phyloP scores from a whole-genome alignment of 2,113 vertebrate species.

The Ahaetulla prasina region DNA sequence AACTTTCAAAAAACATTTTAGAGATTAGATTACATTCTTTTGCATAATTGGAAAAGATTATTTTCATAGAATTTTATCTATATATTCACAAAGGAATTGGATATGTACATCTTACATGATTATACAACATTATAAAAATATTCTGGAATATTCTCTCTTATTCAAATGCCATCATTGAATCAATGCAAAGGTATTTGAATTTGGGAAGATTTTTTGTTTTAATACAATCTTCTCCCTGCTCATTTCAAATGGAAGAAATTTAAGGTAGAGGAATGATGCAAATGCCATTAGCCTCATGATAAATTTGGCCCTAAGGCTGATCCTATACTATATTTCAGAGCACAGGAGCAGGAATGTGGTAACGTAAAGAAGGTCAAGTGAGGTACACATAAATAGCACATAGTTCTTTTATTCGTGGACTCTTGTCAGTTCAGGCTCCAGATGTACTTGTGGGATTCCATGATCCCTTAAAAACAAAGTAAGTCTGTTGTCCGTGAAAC shows the following conservation, averaged over 20 bases:
- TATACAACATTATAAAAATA: not conserved
- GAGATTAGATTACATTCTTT: not conserved
- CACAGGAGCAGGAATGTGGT: not conserved
- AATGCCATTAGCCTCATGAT: not conserved
- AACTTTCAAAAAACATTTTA: not conserved
- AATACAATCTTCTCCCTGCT: not conserved
- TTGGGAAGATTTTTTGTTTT: not conserved
- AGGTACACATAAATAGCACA: no score
- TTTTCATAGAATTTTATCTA: not conserved
- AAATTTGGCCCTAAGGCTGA: not conserved
- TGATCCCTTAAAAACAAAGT: not conserved
- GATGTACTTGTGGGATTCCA: not conserved
- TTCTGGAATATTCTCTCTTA: not conserved
- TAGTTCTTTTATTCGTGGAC: not conserved
- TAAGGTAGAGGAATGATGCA: not conserved
- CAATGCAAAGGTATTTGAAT: not conserved
- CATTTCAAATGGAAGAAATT: not conserved
- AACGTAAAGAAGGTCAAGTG: not conserved
- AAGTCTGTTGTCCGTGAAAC: not conserved
- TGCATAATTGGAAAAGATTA: not conserved
- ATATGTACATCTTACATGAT: not conserved
- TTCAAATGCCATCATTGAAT: not conserved
- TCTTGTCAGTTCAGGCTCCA: not conserved
- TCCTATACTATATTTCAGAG: not conserved
- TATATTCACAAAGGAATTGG: not conserved